phyloP scores from a whole-genome alignment of 2,797 vertebrate species.

The Loris lydekkerianus region DNA sequence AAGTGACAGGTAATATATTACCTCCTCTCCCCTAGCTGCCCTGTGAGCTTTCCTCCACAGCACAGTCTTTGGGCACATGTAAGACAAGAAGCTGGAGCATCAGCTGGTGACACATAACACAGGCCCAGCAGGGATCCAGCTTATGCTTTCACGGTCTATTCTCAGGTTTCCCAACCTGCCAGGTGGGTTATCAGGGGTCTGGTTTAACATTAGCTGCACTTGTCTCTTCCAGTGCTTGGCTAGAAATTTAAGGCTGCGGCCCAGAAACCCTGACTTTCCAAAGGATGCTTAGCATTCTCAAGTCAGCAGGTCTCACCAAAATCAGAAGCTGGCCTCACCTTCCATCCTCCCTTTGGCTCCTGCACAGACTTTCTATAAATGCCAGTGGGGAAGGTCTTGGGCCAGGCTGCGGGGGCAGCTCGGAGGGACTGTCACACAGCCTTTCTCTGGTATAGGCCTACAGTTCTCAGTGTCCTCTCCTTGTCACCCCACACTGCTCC shows the following conservation, averaged over 20 bases:
- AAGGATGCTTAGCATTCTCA: neutral
- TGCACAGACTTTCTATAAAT: neutral
- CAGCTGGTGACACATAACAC: neutral
- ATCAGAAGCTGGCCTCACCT: neutral
- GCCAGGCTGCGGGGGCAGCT: too few species aligned
- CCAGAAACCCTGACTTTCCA: neutral
- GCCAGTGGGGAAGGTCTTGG: neutral
- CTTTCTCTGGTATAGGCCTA: neutral
- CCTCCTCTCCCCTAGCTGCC: neutral
- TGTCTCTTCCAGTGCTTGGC: neutral
- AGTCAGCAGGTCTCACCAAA: rapidly evolving
- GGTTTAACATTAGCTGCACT: neutral
- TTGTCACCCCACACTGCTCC: neutral
- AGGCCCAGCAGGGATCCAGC: neutral
- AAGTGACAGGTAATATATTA: neutral
- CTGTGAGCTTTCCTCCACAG: neutral
- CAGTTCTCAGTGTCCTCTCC: neutral
- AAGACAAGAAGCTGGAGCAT: neutral
- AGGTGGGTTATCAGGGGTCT: neutral
- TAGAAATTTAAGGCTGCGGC: neutral
- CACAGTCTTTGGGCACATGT: neutral
- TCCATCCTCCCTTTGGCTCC: too few species aligned
- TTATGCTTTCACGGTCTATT: neutral
- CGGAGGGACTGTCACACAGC: neutral
- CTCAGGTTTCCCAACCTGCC: neutral